Evolutionary conservation across 1,140 invertebrate species (phyloP).

Genomic region (Gryon sp.): DNA sequence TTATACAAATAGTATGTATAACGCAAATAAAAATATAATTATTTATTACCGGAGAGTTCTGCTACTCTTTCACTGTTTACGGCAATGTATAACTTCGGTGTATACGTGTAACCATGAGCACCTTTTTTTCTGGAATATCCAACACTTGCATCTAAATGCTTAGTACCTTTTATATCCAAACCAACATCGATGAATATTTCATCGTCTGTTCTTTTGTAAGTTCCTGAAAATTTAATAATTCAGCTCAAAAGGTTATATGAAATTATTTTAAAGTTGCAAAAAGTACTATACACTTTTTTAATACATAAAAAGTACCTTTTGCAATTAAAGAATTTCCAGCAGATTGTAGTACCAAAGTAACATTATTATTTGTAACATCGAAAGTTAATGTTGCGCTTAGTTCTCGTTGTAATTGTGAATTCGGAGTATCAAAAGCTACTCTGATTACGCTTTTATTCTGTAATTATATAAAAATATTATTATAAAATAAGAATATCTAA

Average conservation of each 20-base stretch:
- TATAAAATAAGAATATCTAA: constrained; percentile 1
- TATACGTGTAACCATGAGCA: constrained; percentile 83
- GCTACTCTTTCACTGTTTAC: constrained; percentile 84
- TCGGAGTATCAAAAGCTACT: constrained; percentile 84
- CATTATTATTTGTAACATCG: constrained; percentile 80
- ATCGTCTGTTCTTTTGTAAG: constrained; percentile 83
- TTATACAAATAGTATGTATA: too few species aligned
- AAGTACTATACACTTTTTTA: neutral
- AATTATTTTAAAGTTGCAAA: too few species aligned
- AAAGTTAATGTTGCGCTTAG: constrained; percentile 81
- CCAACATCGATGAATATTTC: constrained; percentile 84
- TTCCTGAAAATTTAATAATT: constrained; percentile 74
- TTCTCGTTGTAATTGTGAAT: constrained; percentile 81
- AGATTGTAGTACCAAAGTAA: constrained; percentile 82
- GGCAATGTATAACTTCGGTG: constrained; percentile 83
- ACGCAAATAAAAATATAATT: too few species aligned
- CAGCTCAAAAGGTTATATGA: too few species aligned
- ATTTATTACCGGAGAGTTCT: constrained; percentile 82
- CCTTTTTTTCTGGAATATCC: constrained; percentile 79
- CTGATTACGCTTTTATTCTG: constrained; percentile 81
- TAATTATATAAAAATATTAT: constrained; percentile 56
- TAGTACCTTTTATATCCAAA: constrained; percentile 84
- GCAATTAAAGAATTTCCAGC: constrained; percentile 83
- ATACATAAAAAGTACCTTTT: constrained; percentile 72
- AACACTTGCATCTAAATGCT: constrained; percentile 84